These are phyloP conservation scores for Sternotherus odoratus DNA, from an alignment of 2,797 vertebrate species.

Conservation along the genomic window DNA sequence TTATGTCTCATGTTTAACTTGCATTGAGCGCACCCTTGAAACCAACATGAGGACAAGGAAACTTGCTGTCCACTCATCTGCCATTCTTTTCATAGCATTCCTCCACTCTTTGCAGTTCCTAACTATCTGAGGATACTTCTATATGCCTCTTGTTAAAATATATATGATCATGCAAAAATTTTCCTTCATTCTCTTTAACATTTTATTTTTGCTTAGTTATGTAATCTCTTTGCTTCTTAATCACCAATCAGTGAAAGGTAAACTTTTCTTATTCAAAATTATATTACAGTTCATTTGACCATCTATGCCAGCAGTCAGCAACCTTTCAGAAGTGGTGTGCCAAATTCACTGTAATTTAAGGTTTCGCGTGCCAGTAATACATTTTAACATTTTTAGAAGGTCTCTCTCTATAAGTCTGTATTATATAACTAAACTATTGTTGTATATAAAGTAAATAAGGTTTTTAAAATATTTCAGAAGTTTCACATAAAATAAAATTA, in stretches of 20 bases:
- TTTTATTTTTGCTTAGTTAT: neutral
- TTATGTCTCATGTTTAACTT: conserved; percentile 62
- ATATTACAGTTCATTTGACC: neutral
- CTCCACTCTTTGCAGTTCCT: neutral
- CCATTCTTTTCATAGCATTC: neutral
- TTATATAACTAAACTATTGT: too few species aligned
- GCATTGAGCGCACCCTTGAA: neutral
- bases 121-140: neutral
- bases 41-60: neutral
- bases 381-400: too few species aligned
- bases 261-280: neutral
- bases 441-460: too few species aligned
- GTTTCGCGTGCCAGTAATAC: too few species aligned
- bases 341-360: too few species aligned
- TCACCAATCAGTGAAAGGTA: neutral
- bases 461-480: too few species aligned
- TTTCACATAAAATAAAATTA: too few species aligned
- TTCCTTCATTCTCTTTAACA: neutral
- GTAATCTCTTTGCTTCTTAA: neutral
- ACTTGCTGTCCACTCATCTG: neutral
- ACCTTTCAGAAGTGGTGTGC: too few species aligned
- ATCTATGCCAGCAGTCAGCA: too few species aligned
- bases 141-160: neutral
- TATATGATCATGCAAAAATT: neutral
- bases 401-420: too few species aligned